Evolutionary conservation across 1,140 invertebrate species (phyloP), one percentile per base, ranked within the genome.

Genomic region (Ephestia elutella): DNA sequence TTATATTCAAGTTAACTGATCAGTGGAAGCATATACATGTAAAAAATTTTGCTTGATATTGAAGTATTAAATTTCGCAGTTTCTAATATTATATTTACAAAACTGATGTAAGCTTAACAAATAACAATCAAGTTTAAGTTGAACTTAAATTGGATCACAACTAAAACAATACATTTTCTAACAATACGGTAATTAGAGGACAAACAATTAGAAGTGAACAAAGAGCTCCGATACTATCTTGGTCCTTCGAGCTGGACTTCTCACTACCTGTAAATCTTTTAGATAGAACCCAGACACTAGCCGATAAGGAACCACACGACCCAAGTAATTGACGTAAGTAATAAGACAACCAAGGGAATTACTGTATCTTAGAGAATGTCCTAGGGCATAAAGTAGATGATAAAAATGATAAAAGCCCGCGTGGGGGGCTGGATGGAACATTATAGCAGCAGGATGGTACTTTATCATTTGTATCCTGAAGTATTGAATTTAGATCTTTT

Each of bases 181-280:
- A 62, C 44, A 50, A 58, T 50, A 32, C 61, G 50, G 38, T 63
- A 63, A 63, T 63, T 63, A 62, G 56, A 38, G 49, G 56, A 63
- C 56, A 53, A 25, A 53, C 50, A 63, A 63, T 63, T 63, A 63
- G 20, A 63, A 44, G 28, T 49, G 61, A 56, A 67, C 54, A 69
- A 60, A 69, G 68, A 68, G 65, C 58, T 10, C 49, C 61, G 70
- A 73, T 72, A 32, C 25, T 69, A 73, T 69, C 63, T 66, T 63
- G 58, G 68, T 71, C 62, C 73, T 69, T 63, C 63, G 66, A 70
- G 66, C 70, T 57, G 73, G 70, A 82, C 67, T 73, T 74, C 65
- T 68, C 70, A 60, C 62, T 70, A 68, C 71, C 66, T 76, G 78
- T 80, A 83, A 83, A 83, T 83, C 78, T 81, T 66, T 8, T 44